A percentile compares a stretch with the other conserved stretches of the same genome.
phyloP scores from a whole-genome alignment of 2,797 vertebrate species.

The Coccyzus lansbergi region DNA sequence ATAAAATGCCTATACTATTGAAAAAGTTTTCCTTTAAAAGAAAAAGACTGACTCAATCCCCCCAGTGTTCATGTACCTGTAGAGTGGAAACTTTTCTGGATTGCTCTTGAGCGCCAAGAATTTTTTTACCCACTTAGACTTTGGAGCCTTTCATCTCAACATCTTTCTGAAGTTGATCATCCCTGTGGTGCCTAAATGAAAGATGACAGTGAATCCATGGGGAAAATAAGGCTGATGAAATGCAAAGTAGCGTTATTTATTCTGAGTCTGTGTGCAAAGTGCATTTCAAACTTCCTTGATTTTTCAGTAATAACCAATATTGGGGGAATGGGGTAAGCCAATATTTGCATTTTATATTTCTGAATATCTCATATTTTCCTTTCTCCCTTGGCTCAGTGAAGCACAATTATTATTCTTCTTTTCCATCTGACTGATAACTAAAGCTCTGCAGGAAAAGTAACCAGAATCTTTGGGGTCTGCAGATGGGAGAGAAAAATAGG shows the following conservation, averaged over 20 bases:
- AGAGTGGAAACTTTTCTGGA: background rate
- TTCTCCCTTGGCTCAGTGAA: background rate
- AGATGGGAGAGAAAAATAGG: background rate
- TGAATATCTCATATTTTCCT: background rate
- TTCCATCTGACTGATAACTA: background rate
- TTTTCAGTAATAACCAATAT: constrained; percentile 29
- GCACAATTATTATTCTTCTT: background rate
- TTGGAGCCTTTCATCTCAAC: constrained; percentile 58
- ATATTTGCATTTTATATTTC: constrained; percentile 45
- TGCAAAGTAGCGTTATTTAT: constrained; percentile 55
- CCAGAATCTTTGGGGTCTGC: background rate
- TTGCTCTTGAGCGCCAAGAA: background rate
- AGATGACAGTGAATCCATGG: constrained; percentile 58
- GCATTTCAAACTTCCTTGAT: constrained; percentile 61
- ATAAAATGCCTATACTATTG: background rate
- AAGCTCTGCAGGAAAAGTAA: background rate
- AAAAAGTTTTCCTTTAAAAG: background rate
- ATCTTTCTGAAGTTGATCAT: constrained; percentile 58
- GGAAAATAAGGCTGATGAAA: constrained; percentile 69
- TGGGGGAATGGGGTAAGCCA: background rate
- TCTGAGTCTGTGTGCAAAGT: constrained; percentile 49
- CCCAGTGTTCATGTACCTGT: background rate
- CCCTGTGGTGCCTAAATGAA: constrained; percentile 66
- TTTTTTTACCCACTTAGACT: constrained; percentile 10
- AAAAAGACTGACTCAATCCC: background rate